These are phyloP conservation scores for Theocolax elegans DNA, from an alignment of 1,140 invertebrate species.

Conservation along the genomic window DNA sequence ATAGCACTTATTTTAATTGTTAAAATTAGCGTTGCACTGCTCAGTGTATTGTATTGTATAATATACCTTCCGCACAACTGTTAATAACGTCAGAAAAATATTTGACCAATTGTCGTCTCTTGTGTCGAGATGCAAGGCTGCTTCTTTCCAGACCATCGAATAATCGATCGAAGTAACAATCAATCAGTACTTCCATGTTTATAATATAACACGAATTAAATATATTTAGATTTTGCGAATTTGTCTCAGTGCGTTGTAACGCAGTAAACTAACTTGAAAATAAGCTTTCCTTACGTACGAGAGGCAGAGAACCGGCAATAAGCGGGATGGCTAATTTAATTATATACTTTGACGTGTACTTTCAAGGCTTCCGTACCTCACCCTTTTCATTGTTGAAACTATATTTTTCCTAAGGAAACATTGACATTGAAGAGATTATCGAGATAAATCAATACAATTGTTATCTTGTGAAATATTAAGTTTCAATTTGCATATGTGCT, in stretches of 20 bases:
- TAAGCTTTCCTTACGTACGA: slow-evolving; percentile 38
- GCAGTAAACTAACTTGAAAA: slow-evolving; percentile 34
- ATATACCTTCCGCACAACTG: slow-evolving; percentile 73
- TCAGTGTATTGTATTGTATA: no score
- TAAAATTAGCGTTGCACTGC: no score
- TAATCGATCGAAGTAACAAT: slow-evolving; percentile 76
- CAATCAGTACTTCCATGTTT: slow-evolving; percentile 75
- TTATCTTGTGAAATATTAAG: no score
- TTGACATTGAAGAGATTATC: no score
- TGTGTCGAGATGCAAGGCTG: slow-evolving; percentile 72
- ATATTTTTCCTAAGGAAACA: background rate
- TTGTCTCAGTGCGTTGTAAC: background rate
- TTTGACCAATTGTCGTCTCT: slow-evolving; percentile 73
- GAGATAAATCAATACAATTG: no score
- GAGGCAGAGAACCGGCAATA: slow-evolving; percentile 37
- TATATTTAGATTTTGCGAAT: no score
- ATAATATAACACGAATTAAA: background rate
- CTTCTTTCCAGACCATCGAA: slow-evolving; percentile 74
- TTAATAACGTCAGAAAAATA: slow-evolving; percentile 78
- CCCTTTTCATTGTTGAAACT: slow-evolving; percentile 7
- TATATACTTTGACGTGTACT: slow-evolving; percentile 49
- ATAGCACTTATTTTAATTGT: no score
- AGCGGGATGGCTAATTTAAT: slow-evolving; percentile 56
- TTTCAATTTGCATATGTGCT: no score
- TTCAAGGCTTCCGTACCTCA: slow-evolving; percentile 53